These are phyloP conservation scores for Dromas ardeola DNA, from an alignment of 2,113 vertebrate species.

Conservation along the genomic window DNA sequence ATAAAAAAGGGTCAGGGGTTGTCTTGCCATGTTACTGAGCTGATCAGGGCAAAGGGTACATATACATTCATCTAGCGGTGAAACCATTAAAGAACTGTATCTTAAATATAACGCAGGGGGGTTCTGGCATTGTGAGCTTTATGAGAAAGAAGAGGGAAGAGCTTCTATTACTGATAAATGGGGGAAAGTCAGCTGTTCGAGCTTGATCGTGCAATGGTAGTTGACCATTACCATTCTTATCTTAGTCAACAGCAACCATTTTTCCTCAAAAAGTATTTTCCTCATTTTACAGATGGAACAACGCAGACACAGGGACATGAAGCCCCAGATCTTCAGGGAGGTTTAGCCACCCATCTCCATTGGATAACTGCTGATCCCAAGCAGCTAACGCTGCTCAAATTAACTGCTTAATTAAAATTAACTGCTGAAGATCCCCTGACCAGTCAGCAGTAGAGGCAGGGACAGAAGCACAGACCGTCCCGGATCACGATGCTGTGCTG, in stretches of 20 bases:
- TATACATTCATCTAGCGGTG: neutral
- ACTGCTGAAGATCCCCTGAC: neutral
- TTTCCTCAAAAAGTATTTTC: neutral
- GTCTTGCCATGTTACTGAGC: neutral
- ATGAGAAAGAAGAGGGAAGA: neutral
- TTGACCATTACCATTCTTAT: neutral
- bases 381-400: neutral
- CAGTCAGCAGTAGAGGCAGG: rapidly evolving
- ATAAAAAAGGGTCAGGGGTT: neutral
- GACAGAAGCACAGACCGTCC: rapidly evolving
- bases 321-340: neutral
- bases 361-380: neutral
- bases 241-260: neutral
- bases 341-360: neutral
- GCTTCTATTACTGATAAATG: neutral
- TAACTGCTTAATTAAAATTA: neutral
- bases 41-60: neutral
- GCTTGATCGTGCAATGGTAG: rapidly evolving
- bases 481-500: rapidly evolving
- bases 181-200: neutral
- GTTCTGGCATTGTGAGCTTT: neutral
- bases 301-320: neutral
- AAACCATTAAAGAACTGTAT: neutral
- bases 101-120: rapidly evolving
- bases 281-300: neutral